phyloP scores from a whole-genome alignment of 2,113 vertebrate species.

The Pseudois nayaur region DNA sequence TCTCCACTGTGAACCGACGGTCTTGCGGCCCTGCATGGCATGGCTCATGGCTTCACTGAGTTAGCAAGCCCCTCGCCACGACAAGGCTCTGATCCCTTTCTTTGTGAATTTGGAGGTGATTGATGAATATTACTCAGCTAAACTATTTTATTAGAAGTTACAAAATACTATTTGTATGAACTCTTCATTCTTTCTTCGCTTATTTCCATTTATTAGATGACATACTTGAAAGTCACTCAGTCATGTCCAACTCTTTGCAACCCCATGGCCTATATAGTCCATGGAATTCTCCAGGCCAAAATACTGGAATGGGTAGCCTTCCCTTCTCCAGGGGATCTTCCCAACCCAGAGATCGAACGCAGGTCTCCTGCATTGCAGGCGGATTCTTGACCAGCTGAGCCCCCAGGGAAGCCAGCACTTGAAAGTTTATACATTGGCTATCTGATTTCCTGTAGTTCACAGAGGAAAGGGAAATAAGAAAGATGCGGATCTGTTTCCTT shows the following conservation, averaged over 20 bases:
- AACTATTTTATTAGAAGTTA: background rate
- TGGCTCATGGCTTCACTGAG: background rate
- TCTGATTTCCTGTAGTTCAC: background rate
- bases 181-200: background rate
- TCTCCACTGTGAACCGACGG: accelerated
- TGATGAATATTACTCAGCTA: background rate
- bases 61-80: background rate
- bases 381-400: background rate
- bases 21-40: background rate
- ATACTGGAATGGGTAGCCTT: background rate
- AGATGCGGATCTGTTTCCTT: background rate
- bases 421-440: background rate
- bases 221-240: background rate
- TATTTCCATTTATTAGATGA: background rate
- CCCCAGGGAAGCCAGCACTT: background rate
- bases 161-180: background rate
- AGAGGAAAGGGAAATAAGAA: background rate
- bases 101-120: background rate
- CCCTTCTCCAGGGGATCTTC: background rate
- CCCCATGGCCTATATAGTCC: background rate
- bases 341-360: background rate
- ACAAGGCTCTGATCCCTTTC: background rate
- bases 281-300: background rate
- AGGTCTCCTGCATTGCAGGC: background rate
- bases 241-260: background rate